Base-by-base conservation (phyloP, 2,888 invertebrate species). In the Brachycybe producta region DNA sequence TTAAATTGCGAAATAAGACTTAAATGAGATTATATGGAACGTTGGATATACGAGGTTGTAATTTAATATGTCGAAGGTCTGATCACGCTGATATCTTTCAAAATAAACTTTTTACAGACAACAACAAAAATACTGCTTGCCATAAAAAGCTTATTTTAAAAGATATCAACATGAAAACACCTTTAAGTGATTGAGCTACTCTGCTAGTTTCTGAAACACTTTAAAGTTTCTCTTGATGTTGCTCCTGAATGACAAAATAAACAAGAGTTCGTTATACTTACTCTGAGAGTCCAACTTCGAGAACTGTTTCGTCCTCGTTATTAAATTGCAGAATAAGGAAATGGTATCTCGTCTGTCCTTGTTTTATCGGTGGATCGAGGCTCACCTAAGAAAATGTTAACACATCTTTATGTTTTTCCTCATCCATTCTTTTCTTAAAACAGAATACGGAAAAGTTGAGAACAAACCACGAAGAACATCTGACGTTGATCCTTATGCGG, bases 401-500 rank as follows among this genome's bases (percentile, higher is more conserved):
- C 42, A 36, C 26, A 40, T 43, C 39, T 50, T 38, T 51, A 38
- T 21, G 30, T 41, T 40, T 21, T 34, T n/a, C 5, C 15, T 24
- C 32, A 52, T 38, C 17, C 34, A 17, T 24, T 41, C 40, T 47
- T 27, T 32, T 3, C 26, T 15, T 7, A 26, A 48, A 30, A 35
- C 4, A 28, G 28, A 51, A 36, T 30, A n/a, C 32, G 35, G 27
- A 17, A 23, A 17, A 24, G 27, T 40, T 15, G 30, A 13, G 44
- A 42, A 59, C 73, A 69, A 49, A 95, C 85, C 38, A 98, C 95
- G 66, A 97, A 97, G 70, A 90, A 98, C 80, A 92, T 94, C 68
- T 97, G 97, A 1, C 97, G 73, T n/a, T 82, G 84, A 67, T 98
- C 97, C 65, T 91, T 92, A 66, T 99, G 97, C 0, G 97, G 97